Conservation (phyloP, 2,797 vertebrate species). For the Clarias platycephalus region DNA sequence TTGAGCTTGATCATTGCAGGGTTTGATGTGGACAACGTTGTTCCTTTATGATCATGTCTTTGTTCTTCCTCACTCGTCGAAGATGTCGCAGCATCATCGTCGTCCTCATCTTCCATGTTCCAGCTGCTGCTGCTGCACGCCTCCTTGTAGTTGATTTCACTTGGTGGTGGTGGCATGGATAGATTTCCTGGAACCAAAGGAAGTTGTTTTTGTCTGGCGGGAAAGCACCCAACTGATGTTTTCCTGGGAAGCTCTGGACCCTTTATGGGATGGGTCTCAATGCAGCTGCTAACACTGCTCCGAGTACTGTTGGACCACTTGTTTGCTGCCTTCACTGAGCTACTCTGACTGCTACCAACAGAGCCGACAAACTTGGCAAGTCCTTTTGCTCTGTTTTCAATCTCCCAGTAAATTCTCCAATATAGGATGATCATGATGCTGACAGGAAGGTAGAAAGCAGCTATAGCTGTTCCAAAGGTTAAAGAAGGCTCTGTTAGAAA, state of each 20-base stretch:
- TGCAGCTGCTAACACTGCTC: slow-evolving; percentile 56
- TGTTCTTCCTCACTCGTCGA: slow-evolving; percentile 71
- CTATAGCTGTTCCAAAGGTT: slow-evolving; percentile 78
- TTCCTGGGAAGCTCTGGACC: slow-evolving; percentile 24
- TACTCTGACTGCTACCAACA: slow-evolving; percentile 45
- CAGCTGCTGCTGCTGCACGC: slow-evolving; percentile 66
- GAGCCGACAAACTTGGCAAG: slow-evolving; percentile 73
- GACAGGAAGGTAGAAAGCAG: slow-evolving; percentile 80
- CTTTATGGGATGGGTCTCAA: slow-evolving; percentile 34
- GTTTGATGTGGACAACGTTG: slow-evolving; percentile 58
- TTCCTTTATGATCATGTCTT: slow-evolving; percentile 58
- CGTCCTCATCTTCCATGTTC: slow-evolving; percentile 59
- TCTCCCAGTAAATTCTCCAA: slow-evolving; percentile 80
- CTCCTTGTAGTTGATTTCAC: slow-evolving; percentile 48
- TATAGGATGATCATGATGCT: slow-evolving; percentile 79
- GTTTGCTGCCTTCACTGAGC: slow-evolving; percentile 21
- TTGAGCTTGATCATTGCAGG: slow-evolving; percentile 56
- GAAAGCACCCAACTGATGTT: slow-evolving; percentile 57
- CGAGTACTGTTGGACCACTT: slow-evolving; percentile 49
- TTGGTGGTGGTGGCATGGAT: slow-evolving; percentile 16
- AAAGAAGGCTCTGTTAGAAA: slow-evolving; percentile 75
- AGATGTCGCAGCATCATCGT: slow-evolving; percentile 68
- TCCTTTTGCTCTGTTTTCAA: slow-evolving; percentile 72
- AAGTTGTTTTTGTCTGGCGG: slow-evolving; percentile 28
- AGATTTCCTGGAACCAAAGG: slow-evolving; percentile 19